Percentiles rank a stretch among this genome's conserved stretches.
These are phyloP conservation scores for Iphiclides podalirius DNA, from an alignment of 2,888 invertebrate species.

Conservation along the genomic window DNA sequence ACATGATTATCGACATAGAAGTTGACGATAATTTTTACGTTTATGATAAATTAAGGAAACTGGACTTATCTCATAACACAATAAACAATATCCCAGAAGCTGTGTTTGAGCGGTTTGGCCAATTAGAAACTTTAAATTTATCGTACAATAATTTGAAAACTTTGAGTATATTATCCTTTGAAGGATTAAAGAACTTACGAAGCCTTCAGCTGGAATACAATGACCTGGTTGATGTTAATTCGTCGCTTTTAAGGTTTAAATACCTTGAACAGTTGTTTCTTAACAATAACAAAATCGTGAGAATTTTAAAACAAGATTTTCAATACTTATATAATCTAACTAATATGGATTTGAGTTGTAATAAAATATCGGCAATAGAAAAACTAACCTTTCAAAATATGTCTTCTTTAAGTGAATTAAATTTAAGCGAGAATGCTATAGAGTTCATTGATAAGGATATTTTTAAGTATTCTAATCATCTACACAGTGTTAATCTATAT, in stretches of 20 bases:
- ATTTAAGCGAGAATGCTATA: conserved; percentile 47
- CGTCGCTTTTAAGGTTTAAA: conserved; percentile 37
- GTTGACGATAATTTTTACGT: conserved; percentile 22
- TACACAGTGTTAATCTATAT: conserved; percentile 44
- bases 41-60: conserved; percentile 36
- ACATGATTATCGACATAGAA: conserved; percentile 41
- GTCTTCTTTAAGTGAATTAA: conserved; percentile 34
- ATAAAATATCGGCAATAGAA: conserved; percentile 41
- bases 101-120: conserved; percentile 12
- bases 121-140: conserved; percentile 11
- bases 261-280: conserved; percentile 44
- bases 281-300: conserved; percentile 43
- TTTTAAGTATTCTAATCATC: conserved; percentile 34
- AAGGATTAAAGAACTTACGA: conserved; percentile 38
- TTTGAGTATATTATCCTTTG: conserved; percentile 33
- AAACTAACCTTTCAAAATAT: conserved; percentile 37
- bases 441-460: conserved; percentile 35
- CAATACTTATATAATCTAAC: conserved; percentile 31
- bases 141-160: conserved; percentile 6
- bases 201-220: conserved; percentile 53
- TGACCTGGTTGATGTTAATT: conserved; percentile 44
- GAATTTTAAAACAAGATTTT: conserved; percentile 42
- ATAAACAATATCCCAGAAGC: conserved; percentile 41
- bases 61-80: conserved; percentile 52
- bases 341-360: conserved; percentile 45